A percentile compares a stretch with the other conserved stretches of the same genome.
phyloP scores from a whole-genome alignment of 2,888 invertebrate genomes.

The Siphlonurus alternatus region DNA sequence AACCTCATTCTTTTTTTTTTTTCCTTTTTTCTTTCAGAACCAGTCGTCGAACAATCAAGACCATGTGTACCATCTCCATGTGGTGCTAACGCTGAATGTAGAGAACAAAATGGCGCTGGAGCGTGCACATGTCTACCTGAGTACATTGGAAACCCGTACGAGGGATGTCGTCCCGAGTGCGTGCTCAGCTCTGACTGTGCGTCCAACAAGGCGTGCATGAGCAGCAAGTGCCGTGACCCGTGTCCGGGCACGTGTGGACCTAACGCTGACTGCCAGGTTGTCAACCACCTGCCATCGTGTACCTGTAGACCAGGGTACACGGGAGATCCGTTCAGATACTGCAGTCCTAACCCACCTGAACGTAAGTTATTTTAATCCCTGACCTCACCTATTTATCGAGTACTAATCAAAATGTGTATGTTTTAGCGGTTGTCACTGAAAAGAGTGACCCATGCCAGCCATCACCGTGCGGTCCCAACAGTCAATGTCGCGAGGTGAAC shows the following conservation, averaged over 20 bases:
- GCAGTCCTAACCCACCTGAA: constrained; percentile 22
- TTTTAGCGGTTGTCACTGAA: constrained; percentile 15
- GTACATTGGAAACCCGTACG: constrained; percentile 59
- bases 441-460: constrained; percentile 35
- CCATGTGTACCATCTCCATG: constrained; percentile 61
- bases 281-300: constrained; percentile 36
- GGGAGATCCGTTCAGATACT: constrained; percentile 27
- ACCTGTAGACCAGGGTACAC: constrained; percentile 43
- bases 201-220: constrained; percentile 40
- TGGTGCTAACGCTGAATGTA: constrained; percentile 32
- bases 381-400: no score
- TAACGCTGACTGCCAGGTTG: constrained; percentile 47
- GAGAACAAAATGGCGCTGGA: constrained; percentile 31
- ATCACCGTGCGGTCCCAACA: constrained; percentile 43
- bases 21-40: constrained; percentile 3
- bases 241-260: constrained; percentile 51
- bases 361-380: constrained; percentile 28
- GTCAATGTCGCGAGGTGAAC: constrained; percentile 43
- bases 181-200: constrained; percentile 46
- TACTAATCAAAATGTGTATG: no score
- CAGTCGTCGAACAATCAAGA: constrained; percentile 25
- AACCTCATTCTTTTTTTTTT: no score
- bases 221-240: constrained; percentile 48
- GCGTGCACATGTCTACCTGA: constrained; percentile 39
- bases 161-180: constrained; percentile 61